phyloP scores from a whole-genome alignment of 37 sponge, comb jelly and placozoan genomes.

The Theonella swinhoei region DNA sequence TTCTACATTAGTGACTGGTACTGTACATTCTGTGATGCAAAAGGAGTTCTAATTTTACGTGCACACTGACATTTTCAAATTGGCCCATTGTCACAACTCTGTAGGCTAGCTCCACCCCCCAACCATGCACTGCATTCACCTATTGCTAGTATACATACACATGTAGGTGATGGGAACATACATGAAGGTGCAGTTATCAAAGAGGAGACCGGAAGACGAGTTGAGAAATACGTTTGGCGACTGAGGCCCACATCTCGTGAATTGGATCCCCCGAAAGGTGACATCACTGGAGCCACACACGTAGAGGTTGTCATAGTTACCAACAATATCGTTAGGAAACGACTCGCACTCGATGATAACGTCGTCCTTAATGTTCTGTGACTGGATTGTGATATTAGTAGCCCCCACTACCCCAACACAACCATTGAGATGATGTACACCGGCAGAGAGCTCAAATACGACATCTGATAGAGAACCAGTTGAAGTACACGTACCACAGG shows the following conservation, averaged over 20 bases:
- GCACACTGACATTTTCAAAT: no score
- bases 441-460: not conserved
- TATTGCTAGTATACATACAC: not conserved
- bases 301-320: conserved; percentile 44
- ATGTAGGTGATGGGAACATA: no score
- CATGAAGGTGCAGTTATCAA: conserved; percentile 62
- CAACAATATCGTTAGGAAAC: conserved; percentile 13
- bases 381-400: conserved; percentile 35
- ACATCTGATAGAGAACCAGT: no score
- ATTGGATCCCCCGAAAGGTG: conserved; percentile 42
- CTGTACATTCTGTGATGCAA: no score
- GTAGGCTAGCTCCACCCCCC: not conserved
- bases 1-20: no score
- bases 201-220: conserved; percentile 8
- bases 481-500: no score
- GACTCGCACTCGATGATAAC: conserved; percentile 44
- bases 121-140: no score
- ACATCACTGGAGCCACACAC: conserved; percentile 8
- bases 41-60: not conserved
- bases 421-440: not conserved
- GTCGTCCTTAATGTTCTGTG: conserved; percentile 1
- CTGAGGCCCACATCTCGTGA: conserved; percentile 64
- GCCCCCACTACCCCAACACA: conserved; percentile 14
- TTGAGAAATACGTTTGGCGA: conserved; percentile 62
- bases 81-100: not conserved